phyloP scores from a whole-genome alignment of 2,888 invertebrate species.

The Brenthis hecate region DNA sequence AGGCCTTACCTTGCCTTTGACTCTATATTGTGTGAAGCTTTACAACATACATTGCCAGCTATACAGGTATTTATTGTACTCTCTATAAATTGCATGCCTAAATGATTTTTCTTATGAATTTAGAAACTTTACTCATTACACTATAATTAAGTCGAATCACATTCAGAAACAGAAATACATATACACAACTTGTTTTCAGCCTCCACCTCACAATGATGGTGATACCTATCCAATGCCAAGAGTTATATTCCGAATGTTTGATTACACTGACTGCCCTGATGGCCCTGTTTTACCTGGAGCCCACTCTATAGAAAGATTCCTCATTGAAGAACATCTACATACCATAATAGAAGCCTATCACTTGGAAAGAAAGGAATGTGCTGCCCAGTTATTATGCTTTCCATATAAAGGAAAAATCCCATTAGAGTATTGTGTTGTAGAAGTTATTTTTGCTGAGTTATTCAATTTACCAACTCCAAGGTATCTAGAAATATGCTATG shows the following conservation, averaged over 20 bases:
- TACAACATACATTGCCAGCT: constrained; percentile 96
- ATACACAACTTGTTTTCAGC: constrained; percentile 69
- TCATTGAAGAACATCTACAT: constrained; percentile 98
- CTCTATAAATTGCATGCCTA: not conserved
- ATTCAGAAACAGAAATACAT: no score
- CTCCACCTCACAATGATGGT: constrained; percentile 95
- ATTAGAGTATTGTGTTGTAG: constrained; percentile 98
- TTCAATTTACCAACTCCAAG: constrained; percentile 95
- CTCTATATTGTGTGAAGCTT: constrained; percentile 95
- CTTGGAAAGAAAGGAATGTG: constrained; percentile 96
- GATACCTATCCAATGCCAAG: constrained; percentile 96
- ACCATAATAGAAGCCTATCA: constrained; percentile 95
- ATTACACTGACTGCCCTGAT: constrained; percentile 99
- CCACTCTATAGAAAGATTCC: constrained; percentile 97
- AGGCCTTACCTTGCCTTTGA: constrained; percentile 98
- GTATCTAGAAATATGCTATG: constrained; percentile 95
- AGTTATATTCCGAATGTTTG: constrained; percentile 98
- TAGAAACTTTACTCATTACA: no score
- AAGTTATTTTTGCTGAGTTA: constrained; percentile 96
- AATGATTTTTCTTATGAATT: no score
- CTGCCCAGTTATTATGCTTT: constrained; percentile 94
- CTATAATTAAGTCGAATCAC: no score
- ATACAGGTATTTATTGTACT: constrained; percentile 77
- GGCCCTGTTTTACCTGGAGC: constrained; percentile 95
- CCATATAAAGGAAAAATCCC: constrained; percentile 97